These are phyloP conservation scores for Paratilapia polleni DNA, from an alignment of 2,113 vertebrate genomes.

Conservation along the genomic window DNA sequence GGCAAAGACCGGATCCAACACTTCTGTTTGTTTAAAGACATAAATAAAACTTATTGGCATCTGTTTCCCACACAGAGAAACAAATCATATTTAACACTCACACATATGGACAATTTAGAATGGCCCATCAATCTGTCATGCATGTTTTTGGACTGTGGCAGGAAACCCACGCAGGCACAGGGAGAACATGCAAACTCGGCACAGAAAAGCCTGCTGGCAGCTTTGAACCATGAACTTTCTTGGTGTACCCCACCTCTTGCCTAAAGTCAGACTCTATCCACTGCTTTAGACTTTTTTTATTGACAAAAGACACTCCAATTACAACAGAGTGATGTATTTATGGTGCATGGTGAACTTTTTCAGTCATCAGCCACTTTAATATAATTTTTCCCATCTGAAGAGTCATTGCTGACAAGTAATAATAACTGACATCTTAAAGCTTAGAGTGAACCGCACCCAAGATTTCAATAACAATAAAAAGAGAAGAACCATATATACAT, in stretches of 20 bases:
- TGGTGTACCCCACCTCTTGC: no score
- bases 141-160: not conserved
- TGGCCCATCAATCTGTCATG: not conserved
- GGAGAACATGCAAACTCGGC: no score
- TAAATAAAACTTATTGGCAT: not conserved
- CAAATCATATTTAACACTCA: not conserved
- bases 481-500: not conserved
- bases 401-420: not conserved
- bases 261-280: no score
- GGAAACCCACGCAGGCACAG: not conserved
- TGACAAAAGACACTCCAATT: no score
- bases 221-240: no score
- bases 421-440: not conserved
- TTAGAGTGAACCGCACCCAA: not conserved
- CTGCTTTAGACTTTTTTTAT: no score
- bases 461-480: not conserved
- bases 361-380: not conserved
- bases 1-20: not conserved
- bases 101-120: not conserved
- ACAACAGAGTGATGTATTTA: not conserved
- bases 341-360: not conserved
- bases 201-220: no score
- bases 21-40: no score
- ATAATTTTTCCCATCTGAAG: not conserved
- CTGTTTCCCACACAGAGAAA: not conserved